These are phyloP conservation scores for Osmoderma eremita DNA, from an alignment of 2,888 invertebrate species.

Conservation along the genomic window DNA sequence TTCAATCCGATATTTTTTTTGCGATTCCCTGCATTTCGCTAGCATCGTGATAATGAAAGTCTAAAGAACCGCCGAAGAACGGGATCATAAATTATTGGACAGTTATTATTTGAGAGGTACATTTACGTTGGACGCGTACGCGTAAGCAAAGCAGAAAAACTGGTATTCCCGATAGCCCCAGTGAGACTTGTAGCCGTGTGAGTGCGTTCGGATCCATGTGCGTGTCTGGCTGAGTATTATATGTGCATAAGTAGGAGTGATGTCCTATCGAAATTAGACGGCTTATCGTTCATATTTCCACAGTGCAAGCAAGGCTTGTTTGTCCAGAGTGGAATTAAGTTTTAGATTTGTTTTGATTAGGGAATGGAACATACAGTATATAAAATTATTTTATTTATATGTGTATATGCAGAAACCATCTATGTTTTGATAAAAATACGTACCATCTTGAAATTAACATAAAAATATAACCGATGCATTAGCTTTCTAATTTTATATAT, in stretches of 20 bases:
- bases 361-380: no score
- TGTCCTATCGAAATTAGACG: conserved; percentile 37
- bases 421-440: no score
- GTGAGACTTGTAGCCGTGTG: conserved; percentile 17
- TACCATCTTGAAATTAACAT: no score
- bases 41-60: conserved; percentile 30
- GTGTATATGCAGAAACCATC: no score
- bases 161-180: conserved; percentile 30
- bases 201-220: neutral
- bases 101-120: conserved; percentile 33
- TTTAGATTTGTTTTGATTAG: neutral
- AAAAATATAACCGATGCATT: no score
- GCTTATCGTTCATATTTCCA: conserved; percentile 37
- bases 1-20: conserved; percentile 7
- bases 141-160: conserved; percentile 29
- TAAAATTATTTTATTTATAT: no score
- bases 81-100: conserved; percentile 35
- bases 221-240: conserved; percentile 13
- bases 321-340: conserved; percentile 12
- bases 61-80: conserved; percentile 28
- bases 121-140: conserved; percentile 18
- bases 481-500: no score
- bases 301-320: conserved; percentile 25
- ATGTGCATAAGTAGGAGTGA: conserved; percentile 38
- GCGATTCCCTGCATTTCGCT: conserved; percentile 28